Conservation (phyloP, 2,113 vertebrate genomes). For the Zeus faber region DNA sequence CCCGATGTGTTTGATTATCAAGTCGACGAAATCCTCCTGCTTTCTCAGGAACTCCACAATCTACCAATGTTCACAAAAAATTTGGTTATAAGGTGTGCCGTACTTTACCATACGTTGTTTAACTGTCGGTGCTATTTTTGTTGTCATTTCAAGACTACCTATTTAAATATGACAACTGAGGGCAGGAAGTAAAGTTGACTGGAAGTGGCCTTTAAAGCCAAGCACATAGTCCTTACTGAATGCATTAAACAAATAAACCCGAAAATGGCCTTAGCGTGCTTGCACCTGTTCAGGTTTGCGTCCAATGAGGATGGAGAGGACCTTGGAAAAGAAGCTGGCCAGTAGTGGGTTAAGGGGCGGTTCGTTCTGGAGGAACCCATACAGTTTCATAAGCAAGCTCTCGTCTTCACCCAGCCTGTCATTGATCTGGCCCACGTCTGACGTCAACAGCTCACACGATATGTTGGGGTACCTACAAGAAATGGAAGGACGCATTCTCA, state of each 20-base stretch:
- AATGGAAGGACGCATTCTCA: no score
- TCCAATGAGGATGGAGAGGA: conserved; percentile 97
- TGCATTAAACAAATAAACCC: no score
- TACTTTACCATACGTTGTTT: no score
- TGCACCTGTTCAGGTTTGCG: conserved; percentile 96
- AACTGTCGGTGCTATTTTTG: no score
- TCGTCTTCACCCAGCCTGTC: conserved; percentile 96
- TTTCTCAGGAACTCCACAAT: conserved; percentile 96
- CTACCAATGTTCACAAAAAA: conserved; percentile 54
- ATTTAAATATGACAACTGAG: no score
- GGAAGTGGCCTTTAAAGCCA: no score
- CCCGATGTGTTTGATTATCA: conserved; percentile 97
- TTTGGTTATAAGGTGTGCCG: no score
- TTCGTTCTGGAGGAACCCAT: conserved; percentile 92
- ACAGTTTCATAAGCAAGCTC: conserved; percentile 88
- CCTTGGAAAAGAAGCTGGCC: conserved; percentile 99
- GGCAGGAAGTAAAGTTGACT: no score
- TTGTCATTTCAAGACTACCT: no score
- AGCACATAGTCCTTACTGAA: no score
- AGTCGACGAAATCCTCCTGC: conserved; percentile 92
- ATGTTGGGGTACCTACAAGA: conserved; percentile 91
- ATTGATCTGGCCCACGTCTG: conserved; percentile 95
- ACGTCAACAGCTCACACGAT: conserved; percentile 97
- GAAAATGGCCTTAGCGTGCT: no score
- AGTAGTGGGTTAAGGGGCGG: conserved; percentile 92